Conservation (phyloP, 2,113 vertebrate genomes). For the Gymnobelideus leadbeateri region DNA sequence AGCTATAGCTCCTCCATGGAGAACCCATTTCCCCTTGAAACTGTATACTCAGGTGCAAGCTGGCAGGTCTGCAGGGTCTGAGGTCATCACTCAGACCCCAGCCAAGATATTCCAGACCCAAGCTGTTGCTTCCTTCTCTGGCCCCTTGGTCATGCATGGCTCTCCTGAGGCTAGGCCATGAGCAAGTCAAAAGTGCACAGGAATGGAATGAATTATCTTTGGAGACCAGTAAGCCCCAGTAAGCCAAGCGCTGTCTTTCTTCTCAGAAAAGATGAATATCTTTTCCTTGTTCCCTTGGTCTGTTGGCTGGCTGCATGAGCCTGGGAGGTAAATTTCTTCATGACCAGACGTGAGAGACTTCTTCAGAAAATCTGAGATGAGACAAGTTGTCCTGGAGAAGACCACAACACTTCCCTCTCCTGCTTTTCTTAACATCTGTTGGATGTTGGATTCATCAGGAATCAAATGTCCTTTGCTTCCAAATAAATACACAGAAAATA, state of each 20-base stretch:
- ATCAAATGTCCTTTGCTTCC: not conserved
- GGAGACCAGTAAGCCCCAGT: slow-evolving; percentile 54
- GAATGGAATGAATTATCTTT: slow-evolving; percentile 82
- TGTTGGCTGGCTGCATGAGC: slow-evolving; percentile 13
- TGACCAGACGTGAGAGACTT: not conserved
- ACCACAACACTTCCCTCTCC: not conserved
- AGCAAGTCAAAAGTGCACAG: slow-evolving; percentile 80
- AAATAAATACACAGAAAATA: slow-evolving; percentile 14
- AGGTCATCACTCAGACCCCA: slow-evolving; percentile 80
- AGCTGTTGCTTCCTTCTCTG: slow-evolving; percentile 79
- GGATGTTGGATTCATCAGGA: not conserved
- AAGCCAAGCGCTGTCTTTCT: slow-evolving; percentile 46
- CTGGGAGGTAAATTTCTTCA: slow-evolving; percentile 26
- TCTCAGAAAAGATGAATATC: slow-evolving; percentile 33
- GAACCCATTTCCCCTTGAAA: slow-evolving; percentile 74
- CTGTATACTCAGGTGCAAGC: slow-evolving; percentile 83
- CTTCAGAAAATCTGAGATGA: slow-evolving; percentile 38
- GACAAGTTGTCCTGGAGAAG: not conserved
- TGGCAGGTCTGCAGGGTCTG: slow-evolving; percentile 74
- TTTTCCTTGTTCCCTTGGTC: slow-evolving; percentile 19
- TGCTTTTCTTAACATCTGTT: slow-evolving; percentile 1
- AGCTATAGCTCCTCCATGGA: slow-evolving; percentile 61
- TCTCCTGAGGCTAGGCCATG: slow-evolving; percentile 80
- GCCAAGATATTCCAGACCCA: slow-evolving; percentile 83
- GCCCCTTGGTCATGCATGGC: slow-evolving; percentile 81